Conservation (phyloP, 2,797 vertebrate species). For the Oceanodroma leucorhoa region DNA sequence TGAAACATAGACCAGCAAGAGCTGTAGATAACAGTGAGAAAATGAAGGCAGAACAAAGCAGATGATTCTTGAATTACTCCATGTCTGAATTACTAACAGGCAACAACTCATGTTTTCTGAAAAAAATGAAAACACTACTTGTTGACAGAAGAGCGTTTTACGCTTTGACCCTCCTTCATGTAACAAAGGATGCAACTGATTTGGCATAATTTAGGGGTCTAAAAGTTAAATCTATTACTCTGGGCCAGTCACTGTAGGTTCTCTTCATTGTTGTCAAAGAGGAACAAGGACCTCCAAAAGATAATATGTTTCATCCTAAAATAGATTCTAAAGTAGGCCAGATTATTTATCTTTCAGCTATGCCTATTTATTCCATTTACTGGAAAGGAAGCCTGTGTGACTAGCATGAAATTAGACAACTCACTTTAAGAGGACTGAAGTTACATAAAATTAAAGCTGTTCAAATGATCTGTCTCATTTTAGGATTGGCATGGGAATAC, state of each 20-base stretch:
- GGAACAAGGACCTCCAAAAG: conserved; percentile 24
- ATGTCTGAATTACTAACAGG: not conserved
- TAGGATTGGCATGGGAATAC: not conserved
- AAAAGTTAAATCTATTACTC: conserved; percentile 5
- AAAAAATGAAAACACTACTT: not conserved
- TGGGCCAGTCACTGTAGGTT: not conserved
- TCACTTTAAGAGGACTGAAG: not conserved
- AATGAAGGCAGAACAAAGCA: not conserved
- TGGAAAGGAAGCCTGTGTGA: conserved; percentile 39
- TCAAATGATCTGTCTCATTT: not conserved
- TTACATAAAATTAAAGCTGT: conserved; percentile 14
- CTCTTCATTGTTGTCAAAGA: not conserved
- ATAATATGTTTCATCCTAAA: conserved; percentile 19
- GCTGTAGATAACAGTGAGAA: not conserved
- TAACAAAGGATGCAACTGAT: not conserved
- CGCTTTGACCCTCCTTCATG: not conserved
- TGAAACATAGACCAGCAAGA: not conserved
- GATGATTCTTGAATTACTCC: not conserved
- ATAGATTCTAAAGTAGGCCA: conserved; percentile 61
- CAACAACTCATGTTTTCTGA: not conserved
- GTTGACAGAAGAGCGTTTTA: not conserved
- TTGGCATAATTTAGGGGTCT: not conserved
- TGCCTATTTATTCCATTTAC: conserved; percentile 48
- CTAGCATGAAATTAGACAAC: conserved; percentile 46
- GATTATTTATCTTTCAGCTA: conserved; percentile 62